A percentile compares a stretch with the other conserved stretches of the same genome.
Conservation (phyloP, 2,888 invertebrate species). For the Pediacus dermestoides region DNA sequence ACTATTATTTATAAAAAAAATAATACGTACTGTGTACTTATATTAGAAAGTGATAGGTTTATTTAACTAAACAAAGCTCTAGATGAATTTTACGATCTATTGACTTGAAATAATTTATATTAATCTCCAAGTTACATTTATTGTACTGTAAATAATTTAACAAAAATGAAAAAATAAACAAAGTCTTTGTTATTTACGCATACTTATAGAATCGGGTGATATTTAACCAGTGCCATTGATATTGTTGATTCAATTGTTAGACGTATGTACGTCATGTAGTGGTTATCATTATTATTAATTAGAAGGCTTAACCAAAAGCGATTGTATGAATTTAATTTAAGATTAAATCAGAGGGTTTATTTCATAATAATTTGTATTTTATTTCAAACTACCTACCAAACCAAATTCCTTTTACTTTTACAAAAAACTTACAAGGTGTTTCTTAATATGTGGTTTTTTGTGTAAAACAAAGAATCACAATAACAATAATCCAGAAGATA, state of each 20-base stretch:
- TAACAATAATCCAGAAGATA: no score
- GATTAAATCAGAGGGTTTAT: slow-evolving; percentile 53
- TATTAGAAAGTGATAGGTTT: no score
- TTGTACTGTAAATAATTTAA: slow-evolving; percentile 40
- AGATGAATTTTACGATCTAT: no score
- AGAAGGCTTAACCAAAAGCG: slow-evolving; percentile 46
- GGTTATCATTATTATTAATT: slow-evolving; percentile 44
- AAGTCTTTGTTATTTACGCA: slow-evolving; percentile 49
- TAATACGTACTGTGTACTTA: no score
- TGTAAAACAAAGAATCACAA: no score
- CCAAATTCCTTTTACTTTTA: no score
- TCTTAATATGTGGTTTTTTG: no score
- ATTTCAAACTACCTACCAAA: no score
- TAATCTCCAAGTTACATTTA: slow-evolving; percentile 31
- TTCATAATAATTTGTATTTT: slow-evolving; percentile 38
- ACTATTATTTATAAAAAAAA: no score
- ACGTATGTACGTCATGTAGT: slow-evolving; percentile 49
- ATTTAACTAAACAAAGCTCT: slow-evolving; percentile 28
- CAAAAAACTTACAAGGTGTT: no score
- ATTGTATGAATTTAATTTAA: slow-evolving; percentile 48
- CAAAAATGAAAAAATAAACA: slow-evolving; percentile 23
- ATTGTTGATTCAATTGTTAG: slow-evolving; percentile 53
- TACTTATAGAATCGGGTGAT: slow-evolving; percentile 53
- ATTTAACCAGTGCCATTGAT: slow-evolving; percentile 53
- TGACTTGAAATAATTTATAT: slow-evolving; percentile 26